Evolutionary conservation across 2,888 invertebrate genomes (phyloP).

Genomic region (Drosophila paracracens): DNA sequence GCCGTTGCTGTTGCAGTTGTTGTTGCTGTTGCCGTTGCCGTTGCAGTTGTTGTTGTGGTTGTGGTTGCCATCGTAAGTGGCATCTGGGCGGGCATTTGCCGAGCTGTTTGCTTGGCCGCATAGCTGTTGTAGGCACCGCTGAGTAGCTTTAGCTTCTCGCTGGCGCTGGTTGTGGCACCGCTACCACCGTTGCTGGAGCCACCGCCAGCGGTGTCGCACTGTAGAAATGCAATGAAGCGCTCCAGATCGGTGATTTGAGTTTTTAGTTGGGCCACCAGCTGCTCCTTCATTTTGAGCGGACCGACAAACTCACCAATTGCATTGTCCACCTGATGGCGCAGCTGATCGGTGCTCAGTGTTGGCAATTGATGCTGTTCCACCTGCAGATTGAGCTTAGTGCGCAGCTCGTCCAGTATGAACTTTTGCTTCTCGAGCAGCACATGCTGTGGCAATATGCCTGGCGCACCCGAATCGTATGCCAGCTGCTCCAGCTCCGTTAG

Average conservation of each 20-base stretch:
- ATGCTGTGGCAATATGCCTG: constrained; percentile 88
- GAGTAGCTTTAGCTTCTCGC: constrained; percentile 65
- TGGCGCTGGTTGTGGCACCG: constrained; percentile 23
- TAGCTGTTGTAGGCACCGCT: constrained; percentile 83
- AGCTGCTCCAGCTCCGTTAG: constrained; percentile 93
- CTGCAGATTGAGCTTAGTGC: constrained; percentile 93
- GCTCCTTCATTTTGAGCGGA: constrained; percentile 97
- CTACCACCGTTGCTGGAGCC: constrained; percentile 79
- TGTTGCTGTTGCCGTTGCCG: not conserved
- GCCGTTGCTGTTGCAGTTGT: constrained; percentile 3
- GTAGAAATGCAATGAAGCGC: constrained; percentile 97
- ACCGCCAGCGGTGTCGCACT: constrained; percentile 88
- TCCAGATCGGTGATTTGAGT: constrained; percentile 99
- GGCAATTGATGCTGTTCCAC: constrained; percentile 92
- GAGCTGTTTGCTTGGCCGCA: constrained; percentile 83
- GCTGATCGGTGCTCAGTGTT: constrained; percentile 91
- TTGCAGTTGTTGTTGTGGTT: constrained; percentile 9
- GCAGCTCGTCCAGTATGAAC: constrained; percentile 94
- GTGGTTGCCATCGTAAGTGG: constrained; percentile 2
- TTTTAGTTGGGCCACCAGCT: constrained; percentile 96
- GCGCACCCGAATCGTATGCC: constrained; percentile 95
- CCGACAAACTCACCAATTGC: constrained; percentile 96
- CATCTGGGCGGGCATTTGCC: constrained; percentile 34
- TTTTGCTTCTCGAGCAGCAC: constrained; percentile 95
- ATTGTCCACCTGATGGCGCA: constrained; percentile 94